These are phyloP conservation scores for Autographa gamma DNA, from an alignment of 2,888 invertebrate species.

Conservation along the genomic window DNA sequence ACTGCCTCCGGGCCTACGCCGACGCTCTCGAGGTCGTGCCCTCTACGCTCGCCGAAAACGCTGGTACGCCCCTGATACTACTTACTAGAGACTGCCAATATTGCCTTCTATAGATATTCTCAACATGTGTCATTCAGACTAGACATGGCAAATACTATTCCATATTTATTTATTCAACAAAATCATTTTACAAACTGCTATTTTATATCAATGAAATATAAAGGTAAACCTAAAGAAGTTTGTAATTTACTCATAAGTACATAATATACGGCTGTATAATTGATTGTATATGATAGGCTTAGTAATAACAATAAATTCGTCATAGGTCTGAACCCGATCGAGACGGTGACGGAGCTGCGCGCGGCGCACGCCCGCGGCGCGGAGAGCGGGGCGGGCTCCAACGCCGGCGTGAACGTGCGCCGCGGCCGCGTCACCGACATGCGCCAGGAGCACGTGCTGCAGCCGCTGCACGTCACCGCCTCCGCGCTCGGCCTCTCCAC, in stretches of 20 bases:
- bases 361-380: slow-evolving; percentile 94
- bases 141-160: too few species aligned
- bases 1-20: slow-evolving; percentile 98
- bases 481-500: slow-evolving; percentile 98
- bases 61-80: slow-evolving; percentile 66
- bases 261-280: too few species aligned
- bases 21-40: slow-evolving; percentile 95
- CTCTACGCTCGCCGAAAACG: slow-evolving; percentile 86
- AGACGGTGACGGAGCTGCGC: slow-evolving; percentile 98
- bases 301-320: background rate
- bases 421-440: slow-evolving; percentile 99
- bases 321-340: slow-evolving; percentile 95
- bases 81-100: background rate
- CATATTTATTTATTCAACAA: too few species aligned
- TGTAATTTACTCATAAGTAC: too few species aligned
- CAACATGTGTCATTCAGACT: background rate
- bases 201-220: too few species aligned
- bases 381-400: slow-evolving; percentile 93
- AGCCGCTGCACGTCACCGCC: slow-evolving; percentile 98
- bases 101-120: background rate
- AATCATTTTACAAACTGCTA: too few species aligned
- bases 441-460: slow-evolving; percentile 98
- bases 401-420: slow-evolving; percentile 98
- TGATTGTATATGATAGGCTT: too few species aligned
- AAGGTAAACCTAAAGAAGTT: too few species aligned